Conservation (phyloP, 2,888 invertebrate species). For the Clunio marinus region DNA sequence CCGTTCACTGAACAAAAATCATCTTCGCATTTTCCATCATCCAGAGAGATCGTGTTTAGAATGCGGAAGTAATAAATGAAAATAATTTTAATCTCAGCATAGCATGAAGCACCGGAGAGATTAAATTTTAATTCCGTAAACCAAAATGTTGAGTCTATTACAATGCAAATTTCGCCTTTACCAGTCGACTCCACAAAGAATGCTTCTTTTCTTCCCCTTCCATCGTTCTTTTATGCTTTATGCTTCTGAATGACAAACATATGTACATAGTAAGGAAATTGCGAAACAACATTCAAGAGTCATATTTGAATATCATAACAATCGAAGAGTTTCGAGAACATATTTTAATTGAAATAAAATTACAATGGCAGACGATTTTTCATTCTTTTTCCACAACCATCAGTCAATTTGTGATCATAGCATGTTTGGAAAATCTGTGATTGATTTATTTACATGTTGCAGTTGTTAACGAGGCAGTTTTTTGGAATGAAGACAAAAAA, state of each 20-base stretch:
- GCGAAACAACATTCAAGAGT: neutral
- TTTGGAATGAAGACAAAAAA: too few species aligned
- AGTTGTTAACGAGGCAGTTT: too few species aligned
- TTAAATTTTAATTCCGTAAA: constrained; percentile 34
- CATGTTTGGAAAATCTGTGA: constrained; percentile 15
- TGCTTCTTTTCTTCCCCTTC: neutral
- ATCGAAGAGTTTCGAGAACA: neutral
- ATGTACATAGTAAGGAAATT: neutral
- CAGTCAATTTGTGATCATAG: constrained; percentile 9
- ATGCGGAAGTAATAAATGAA: constrained; percentile 37
- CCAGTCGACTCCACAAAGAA: constrained; percentile 2
- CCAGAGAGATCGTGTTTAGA: constrained; percentile 8
- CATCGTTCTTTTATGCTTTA: too few species aligned
- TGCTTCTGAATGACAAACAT: constrained; percentile 1
- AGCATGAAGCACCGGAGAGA: constrained; percentile 14
- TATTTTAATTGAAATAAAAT: constrained; percentile 19
- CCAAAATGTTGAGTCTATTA: constrained; percentile 31
- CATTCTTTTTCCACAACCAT: neutral
- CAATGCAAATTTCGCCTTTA: constrained; percentile 31
- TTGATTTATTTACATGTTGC: constrained; percentile 32
- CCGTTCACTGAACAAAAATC: neutral
- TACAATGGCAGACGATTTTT: constrained; percentile 5
- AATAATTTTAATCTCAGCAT: constrained; percentile 35
- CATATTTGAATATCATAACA: constrained; percentile 10
- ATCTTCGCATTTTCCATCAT: neutral